These are phyloP conservation scores for Xestobium rufovillosum DNA, from an alignment of 2,888 invertebrate genomes.

Conservation along the genomic window DNA sequence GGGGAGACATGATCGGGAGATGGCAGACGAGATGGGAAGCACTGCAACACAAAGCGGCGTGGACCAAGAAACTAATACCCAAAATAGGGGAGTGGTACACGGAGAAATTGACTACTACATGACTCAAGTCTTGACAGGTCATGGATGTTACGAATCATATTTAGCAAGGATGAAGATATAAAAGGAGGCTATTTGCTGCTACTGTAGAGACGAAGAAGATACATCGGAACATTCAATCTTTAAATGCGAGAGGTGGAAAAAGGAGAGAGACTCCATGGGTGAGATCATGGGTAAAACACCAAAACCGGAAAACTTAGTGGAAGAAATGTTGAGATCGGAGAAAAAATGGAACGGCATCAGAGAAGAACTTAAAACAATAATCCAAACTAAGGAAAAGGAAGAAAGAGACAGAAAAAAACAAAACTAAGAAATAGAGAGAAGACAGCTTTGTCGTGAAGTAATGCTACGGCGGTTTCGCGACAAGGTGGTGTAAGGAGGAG, in stretches of 20 bases:
- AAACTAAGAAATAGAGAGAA: no score
- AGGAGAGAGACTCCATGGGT: background rate
- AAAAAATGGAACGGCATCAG: no score
- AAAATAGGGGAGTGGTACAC: conserved; percentile 3
- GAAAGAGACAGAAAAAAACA: no score
- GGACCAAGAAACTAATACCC: conserved; percentile 4
- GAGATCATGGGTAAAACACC: background rate
- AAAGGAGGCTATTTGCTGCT: conserved; percentile 1
- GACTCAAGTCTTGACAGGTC: conserved; percentile 23
- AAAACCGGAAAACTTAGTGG: no score
- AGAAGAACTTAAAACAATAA: no score
- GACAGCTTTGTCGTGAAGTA: no score
- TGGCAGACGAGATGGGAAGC: background rate
- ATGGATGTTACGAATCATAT: conserved; percentile 22
- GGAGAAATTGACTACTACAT: conserved; percentile 15
- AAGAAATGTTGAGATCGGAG: no score
- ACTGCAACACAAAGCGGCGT: background rate
- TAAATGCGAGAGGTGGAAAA: background rate
- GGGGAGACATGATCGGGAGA: background rate
- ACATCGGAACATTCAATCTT: conserved; percentile 2
- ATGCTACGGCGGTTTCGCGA: no score
- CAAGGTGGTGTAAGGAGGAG: no score
- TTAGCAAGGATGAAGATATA: conserved; percentile 17
- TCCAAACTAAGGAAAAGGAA: no score
- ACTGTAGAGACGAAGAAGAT: conserved; percentile 6